Evolutionary conservation across 2,113 vertebrate genomes (phyloP).

Genomic region (Heterotilapia buettikoferi): DNA sequence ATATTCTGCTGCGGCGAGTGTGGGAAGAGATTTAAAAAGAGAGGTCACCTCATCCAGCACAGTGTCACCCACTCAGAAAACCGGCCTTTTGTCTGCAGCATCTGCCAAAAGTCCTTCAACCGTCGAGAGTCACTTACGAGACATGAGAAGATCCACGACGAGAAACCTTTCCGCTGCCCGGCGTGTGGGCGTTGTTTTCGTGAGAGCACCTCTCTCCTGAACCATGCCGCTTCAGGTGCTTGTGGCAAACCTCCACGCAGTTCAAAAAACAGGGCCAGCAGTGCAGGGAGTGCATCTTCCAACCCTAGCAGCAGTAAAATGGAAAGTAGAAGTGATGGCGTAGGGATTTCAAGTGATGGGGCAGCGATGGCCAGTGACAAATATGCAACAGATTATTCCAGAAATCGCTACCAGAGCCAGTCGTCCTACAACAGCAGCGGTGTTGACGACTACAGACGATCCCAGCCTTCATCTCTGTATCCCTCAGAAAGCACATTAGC

Average conservation of each 20-base stretch:
- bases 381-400: constrained; percentile 67
- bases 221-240: constrained; percentile 83
- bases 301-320: constrained; percentile 54
- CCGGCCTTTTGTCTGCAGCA: constrained; percentile 81
- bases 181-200: constrained; percentile 87
- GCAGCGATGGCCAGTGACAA: constrained; percentile 50
- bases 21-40: constrained; percentile 89
- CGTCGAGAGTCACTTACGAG: constrained; percentile 86
- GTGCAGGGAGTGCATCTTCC: background rate
- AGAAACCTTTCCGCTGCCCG: constrained; percentile 82
- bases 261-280: constrained; percentile 28
- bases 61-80: constrained; percentile 89
- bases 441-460: constrained; percentile 65
- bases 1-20: constrained; percentile 81
- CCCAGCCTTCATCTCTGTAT: constrained; percentile 59
- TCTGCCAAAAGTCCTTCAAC: constrained; percentile 89
- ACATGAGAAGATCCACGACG: constrained; percentile 88
- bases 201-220: constrained; percentile 84
- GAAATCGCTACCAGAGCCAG: constrained; percentile 67
- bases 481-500: constrained; percentile 53
- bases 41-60: constrained; percentile 90
- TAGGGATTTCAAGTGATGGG: constrained; percentile 17
- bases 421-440: constrained; percentile 50
- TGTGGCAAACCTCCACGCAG: constrained; percentile 71
- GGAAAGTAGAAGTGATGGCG: constrained; percentile 6